A percentile compares a stretch with the other conserved stretches of the same genome.
phyloP scores from a whole-genome alignment of 2,888 invertebrate genomes.

The Tuta absoluta region DNA sequence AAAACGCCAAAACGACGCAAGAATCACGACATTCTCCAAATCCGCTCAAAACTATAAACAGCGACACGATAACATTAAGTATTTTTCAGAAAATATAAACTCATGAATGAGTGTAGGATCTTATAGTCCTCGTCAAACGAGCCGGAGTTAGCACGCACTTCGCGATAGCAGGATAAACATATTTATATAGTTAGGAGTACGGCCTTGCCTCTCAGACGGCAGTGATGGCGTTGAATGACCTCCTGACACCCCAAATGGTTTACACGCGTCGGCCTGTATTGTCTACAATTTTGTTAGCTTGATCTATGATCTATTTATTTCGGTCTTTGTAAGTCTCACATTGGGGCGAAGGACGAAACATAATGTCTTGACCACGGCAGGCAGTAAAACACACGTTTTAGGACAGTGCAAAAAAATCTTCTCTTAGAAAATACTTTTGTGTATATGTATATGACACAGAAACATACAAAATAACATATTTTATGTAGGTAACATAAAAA shows the following conservation, averaged over 20 bases:
- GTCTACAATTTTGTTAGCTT: slow-evolving; percentile 28
- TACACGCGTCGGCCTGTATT: slow-evolving; percentile 14
- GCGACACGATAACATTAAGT: slow-evolving; percentile 7
- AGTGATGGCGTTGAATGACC: slow-evolving; percentile 47
- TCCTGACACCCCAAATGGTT: slow-evolving; percentile 45
- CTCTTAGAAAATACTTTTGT: no score
- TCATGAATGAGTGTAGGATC: slow-evolving; percentile 16
- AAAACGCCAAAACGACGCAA: background rate
- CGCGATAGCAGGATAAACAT: slow-evolving; percentile 20
- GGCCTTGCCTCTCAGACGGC: slow-evolving; percentile 31
- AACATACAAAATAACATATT: no score
- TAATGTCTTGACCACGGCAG: background rate
- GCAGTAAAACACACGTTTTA: no score
- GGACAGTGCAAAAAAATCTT: no score
- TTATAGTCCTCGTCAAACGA: background rate
- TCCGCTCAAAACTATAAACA: slow-evolving; percentile 2
- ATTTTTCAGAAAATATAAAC: background rate
- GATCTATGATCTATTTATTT: slow-evolving; percentile 21
- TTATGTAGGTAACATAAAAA: no score
- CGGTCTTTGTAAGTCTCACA: background rate
- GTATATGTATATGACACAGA: no score
- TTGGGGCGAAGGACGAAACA: slow-evolving; percentile 1
- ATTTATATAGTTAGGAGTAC: slow-evolving; percentile 6
- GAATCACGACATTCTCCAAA: background rate
- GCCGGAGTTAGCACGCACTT: slow-evolving; percentile 16